Evolutionary conservation across 2,797 vertebrate genomes (phyloP), one percentile per base, ranked within the genome.

Genomic region (Oreonectes daqikongensis): DNA sequence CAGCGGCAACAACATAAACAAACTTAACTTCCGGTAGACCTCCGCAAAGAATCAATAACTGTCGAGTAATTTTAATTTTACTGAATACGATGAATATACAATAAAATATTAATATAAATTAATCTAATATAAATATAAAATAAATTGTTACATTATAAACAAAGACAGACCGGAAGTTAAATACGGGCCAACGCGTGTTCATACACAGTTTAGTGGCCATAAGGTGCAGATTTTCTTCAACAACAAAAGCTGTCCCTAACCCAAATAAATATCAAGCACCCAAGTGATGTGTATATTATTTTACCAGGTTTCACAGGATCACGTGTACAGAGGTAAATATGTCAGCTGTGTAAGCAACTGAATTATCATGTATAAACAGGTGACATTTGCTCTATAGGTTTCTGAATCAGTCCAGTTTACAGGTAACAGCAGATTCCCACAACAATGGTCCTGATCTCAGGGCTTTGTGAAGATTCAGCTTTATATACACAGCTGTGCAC

Each of bases 291-390:
- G 44, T 26, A 42, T 68, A 66, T 73, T 40, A 50, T 69, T 64
- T 35, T 68, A 77, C 32, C 74, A 73, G 28, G 15, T 63, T 77
- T 81, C 75, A 69, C 44, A 64, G 35, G 38, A 35, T 44, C 22
- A 64, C n/a, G 50, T 52, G 60, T 63, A 77, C 74, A 77, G 30
- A 67, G n/a, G 38, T 75, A 44, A 44, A 22, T 20, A 73, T 52
- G 61, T 67, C 64, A 46, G 63, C 67, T 61, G 69, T 71, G 42
- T 64, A 59, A 42, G 42, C 38, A 71, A 72, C 79, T 71, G 53
- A 66, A 44, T 60, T 18, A 60, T 72, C 55, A 72, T 40, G 46
- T 65, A 52, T 4, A 66, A 44, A 60, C 53, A 60, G 53, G 2
- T 59, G 63, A 68, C 24, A 1, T 67, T 11, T 60, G 73, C 18